These are phyloP conservation scores for Hypercompe scribonia DNA, from an alignment of 2,888 invertebrate genomes.

Conservation along the genomic window DNA sequence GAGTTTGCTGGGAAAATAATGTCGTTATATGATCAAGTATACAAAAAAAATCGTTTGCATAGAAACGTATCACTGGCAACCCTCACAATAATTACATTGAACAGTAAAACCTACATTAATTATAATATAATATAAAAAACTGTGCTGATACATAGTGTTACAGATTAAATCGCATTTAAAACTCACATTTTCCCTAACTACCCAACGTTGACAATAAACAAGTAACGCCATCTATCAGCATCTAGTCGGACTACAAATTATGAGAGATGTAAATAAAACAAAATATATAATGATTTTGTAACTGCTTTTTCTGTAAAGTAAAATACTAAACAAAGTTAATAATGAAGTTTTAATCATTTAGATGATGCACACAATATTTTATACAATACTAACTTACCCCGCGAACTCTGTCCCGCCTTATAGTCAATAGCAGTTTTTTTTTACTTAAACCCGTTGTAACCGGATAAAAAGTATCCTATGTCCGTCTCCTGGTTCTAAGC, in stretches of 20 bases:
- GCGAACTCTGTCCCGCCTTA: too few relatives aligned
- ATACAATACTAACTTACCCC: too few relatives aligned
- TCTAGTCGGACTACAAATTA: constrained; percentile 38
- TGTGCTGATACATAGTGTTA: constrained; percentile 17
- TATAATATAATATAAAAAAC: background rate
- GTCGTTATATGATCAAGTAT: too few relatives aligned
- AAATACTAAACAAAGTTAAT: background rate
- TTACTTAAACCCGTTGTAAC: too few relatives aligned
- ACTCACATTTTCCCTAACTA: background rate
- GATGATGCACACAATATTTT: background rate
- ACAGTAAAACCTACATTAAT: constrained; percentile 7
- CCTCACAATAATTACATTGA: constrained; percentile 12
- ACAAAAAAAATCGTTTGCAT: background rate
- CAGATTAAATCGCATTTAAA: background rate
- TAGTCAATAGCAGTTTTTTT: too few relatives aligned
- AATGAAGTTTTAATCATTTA: background rate
- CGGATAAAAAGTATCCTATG: too few relatives aligned
- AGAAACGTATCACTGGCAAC: background rate
- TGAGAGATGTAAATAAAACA: constrained; percentile 44
- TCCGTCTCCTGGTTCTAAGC: too few relatives aligned
- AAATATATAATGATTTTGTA: constrained; percentile 25
- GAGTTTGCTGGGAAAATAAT: too few relatives aligned
- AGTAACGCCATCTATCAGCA: constrained; percentile 40
- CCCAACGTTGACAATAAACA: background rate
- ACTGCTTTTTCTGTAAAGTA: constrained; percentile 14